Base-by-base conservation (phyloP, 37 sponge, comb jelly and placozoan genomes). In the Ephydatia muelleri region DNA sequence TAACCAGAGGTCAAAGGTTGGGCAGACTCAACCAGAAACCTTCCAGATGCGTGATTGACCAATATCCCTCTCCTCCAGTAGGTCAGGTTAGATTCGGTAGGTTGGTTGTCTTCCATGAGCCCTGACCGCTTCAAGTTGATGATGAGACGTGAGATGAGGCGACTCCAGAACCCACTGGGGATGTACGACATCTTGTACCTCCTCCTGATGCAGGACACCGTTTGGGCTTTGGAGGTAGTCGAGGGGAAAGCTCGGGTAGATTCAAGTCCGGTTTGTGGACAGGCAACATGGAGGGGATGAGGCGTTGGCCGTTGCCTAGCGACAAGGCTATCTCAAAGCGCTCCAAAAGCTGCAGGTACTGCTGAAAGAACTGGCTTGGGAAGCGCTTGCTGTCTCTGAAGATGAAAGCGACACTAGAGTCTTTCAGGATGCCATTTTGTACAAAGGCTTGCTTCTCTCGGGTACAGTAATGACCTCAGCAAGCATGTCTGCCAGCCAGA, bases 111-210 rank as follows among this genome's bases (percentile, higher is more conserved):
- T 33, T 67, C 77, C 36, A 83, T 34, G 34, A 93, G 77, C 64
- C 95, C 95, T 3, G 95, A 85, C 35, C 95, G 76, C 83, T 86
- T 91, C 82, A 95, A 68, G 74, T 95, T 92, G 80, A 95, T 92
- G 76, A 95, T 87, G 34, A 97, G 82, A 14, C 97, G 85, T 11
- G 94, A 91, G 31, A 97, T 94, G 64, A 97, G 91, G 11, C 97
- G 88, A 68, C 95, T 97, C 97, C 97, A 97, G 72, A 94, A 97
- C 19, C 97, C 97, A 81, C 97, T 97, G 13, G 97, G 97, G 31
- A 94, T 90, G 82, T 94, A 97, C 21, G 88, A 88, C 94, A 94
- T 90, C 39, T 84, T 80, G 88, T 94, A 94, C 11, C 94, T 82
- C 11, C 94, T 38, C 22, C 85, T 83, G 35, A 94, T 72, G 67